Evolutionary conservation across 37 sponge, comb jelly and placozoan genomes (phyloP), one percentile per base, ranked within the genome.

Genomic region (Amphimedon queenslandica): DNA sequence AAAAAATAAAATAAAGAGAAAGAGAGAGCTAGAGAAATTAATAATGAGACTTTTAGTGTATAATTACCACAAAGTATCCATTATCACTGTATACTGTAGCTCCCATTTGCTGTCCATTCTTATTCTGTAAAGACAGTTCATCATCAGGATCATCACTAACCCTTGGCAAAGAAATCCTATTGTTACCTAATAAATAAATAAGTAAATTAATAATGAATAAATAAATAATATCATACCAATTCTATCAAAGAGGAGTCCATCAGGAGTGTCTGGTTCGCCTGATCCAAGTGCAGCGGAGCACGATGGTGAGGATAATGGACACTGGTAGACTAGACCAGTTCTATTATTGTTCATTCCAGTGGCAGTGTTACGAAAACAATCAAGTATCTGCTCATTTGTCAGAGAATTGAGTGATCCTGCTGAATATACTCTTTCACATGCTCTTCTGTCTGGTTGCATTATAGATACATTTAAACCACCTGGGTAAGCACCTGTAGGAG

Each of bases 291-390:
- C 13, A 18, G 53, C 53, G 8, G 13, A 8, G 13, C 53, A 47
- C 13, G 8, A 13, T 18, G 13, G 13, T 18, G 53, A 47, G 53
- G 8, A 18, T 47, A 47, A 47, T 47, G 81, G 81, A 55, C 81
- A 81, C 28, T 23, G 23, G 73, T 73, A 81, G 5, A 81, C 81
- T 1, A 81, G 57, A 53, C 81, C 81, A 35, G 81, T 66, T 4
- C 38, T 55, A 6, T 55, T 55, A 34, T 81, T 73, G 2, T 37
- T 20, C 18, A 70, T 4, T 3, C 41, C 42, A 39, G 70, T 34
- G 1, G 20, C 13, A n/a, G n/a, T n/a, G n/a, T n/a, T n/a, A n/a
- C n/a, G n/a, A 47, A 18, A 47, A 47, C 53, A 47, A 18, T 8
- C 13, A 8, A 8, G 13, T 47, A 47, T 47, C 13, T 47, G 13